A percentile compares a stretch with the other conserved stretches of the same genome.
These are phyloP conservation scores for Micrasema longulum DNA, from an alignment of 1,140 invertebrate species.

Conservation along the genomic window DNA sequence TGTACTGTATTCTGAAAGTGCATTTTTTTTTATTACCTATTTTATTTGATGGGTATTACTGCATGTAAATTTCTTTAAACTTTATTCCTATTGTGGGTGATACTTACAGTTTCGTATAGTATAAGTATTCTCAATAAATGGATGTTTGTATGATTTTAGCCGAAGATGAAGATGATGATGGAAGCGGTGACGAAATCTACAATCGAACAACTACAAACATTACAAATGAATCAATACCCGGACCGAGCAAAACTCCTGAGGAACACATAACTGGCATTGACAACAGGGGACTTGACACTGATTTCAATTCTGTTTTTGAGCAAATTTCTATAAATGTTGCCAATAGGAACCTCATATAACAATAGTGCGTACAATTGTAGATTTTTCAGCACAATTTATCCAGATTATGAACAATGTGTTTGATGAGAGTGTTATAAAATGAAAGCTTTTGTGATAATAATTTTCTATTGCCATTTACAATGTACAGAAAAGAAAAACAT, in stretches of 20 bases:
- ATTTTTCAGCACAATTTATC: no score
- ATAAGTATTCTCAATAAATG: neutral
- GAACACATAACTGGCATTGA: slow-evolving; percentile 66
- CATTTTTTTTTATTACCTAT: no score
- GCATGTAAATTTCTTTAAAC: no score
- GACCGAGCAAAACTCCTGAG: slow-evolving; percentile 63
- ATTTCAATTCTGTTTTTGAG: slow-evolving; percentile 68
- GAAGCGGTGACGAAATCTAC: slow-evolving; percentile 65
- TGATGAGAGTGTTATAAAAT: no score
- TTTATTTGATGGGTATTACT: no score
- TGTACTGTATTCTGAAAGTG: no score
- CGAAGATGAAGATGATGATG: slow-evolving; percentile 64
- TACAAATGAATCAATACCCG: slow-evolving; percentile 57
- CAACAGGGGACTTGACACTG: slow-evolving; percentile 66
- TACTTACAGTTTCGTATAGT: neutral
- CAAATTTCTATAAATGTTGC: slow-evolving; percentile 67
- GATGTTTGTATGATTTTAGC: slow-evolving; percentile 52
- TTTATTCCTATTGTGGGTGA: neutral
- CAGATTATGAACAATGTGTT: no score
- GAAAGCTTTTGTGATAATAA: no score
- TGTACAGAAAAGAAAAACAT: no score
- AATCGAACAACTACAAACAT: slow-evolving; percentile 65
- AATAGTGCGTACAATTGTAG: neutral
- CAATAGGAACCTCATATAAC: slow-evolving; percentile 53
- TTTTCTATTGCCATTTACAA: no score